Percentiles rank a stretch among this genome's conserved stretches.
Evolutionary conservation across 2,797 vertebrate species (phyloP).

Genomic region (Spatula versicolor): DNA sequence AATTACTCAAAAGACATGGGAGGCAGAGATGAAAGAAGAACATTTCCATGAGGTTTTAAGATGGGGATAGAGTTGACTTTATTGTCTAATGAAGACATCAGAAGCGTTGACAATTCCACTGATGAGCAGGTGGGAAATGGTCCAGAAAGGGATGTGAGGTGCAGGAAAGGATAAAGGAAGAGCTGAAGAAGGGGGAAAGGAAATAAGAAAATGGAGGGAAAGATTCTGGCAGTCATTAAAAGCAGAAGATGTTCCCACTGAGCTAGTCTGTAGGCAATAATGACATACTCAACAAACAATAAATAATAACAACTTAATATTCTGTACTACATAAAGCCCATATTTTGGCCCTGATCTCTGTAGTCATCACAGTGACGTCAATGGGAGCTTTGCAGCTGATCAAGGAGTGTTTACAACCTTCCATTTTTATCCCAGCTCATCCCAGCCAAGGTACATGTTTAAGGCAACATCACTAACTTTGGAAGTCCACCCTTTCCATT

Average conservation of each 20-base stretch:
- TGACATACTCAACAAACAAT: background rate
- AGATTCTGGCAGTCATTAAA: background rate
- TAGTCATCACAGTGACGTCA: background rate
- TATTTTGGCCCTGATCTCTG: background rate
- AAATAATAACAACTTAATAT: background rate
- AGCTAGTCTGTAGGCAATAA: background rate
- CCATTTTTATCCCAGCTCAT: background rate
- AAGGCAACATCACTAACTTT: background rate
- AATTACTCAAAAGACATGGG: background rate
- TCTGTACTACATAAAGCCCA: background rate
- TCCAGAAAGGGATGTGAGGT: background rate
- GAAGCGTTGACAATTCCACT: background rate
- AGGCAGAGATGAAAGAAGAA: background rate
- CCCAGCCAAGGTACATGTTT: background rate
- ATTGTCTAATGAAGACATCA: background rate
- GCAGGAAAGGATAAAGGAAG: background rate
- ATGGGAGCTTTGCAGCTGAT: background rate
- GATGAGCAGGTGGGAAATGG: background rate
- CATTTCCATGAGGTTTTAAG: background rate
- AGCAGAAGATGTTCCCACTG: background rate
- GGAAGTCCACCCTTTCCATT: background rate
- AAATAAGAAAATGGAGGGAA: background rate
- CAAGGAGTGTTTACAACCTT: background rate
- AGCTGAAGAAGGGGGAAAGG: background rate
- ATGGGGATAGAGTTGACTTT: background rate